Evolutionary conservation across 2,113 vertebrate genomes (phyloP), one percentile per base, ranked within the genome.

Genomic region (Pteropus alecto): DNA sequence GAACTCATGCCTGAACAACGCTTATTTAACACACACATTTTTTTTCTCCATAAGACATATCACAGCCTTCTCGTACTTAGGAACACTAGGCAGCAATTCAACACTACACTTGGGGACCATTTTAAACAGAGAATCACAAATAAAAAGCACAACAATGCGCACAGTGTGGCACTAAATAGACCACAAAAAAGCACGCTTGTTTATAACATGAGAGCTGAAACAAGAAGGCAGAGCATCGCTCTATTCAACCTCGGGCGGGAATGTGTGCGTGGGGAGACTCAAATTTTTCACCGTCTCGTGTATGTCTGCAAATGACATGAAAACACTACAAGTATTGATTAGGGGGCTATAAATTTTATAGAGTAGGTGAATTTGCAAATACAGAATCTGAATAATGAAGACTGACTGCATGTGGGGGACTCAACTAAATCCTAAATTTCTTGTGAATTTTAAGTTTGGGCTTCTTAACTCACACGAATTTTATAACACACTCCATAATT

Each of bases 181-280:
- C 65, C 21, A 0, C 0, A 0, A 26, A 70, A 48, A 48, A 90
- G 67, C 65, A 71, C 15, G 16, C 71, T 12, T 56, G n/a, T 54
- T 51, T 58, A 43, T 35, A n/a, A 12, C 1, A 1, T 0, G 38
- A 46, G 5, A 24, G 13, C 33, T 3, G 70, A 24, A 15, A 46
- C 0, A 22, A 0, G 13, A 28, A 38, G n/a, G 28, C 43, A 33
- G 21, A 11, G 7, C 5, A 22, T 3, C 0, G 3, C 18, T 48
- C 30, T 2, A 0, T 8, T 41, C 0, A 0, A 2, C 26, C 70
- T 67, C n/a, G 11, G 51, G n/a, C 16, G n/a, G 95, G 56, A 16
- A 61, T 0, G 24, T 0, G 13, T 0, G 9, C 0, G 4, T 0
- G 14, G 9, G 43, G 16, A 0, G 7, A 38, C 46, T 58, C 54